A percentile compares a stretch with the other conserved stretches of the same genome.
Conservation (phyloP, 2,888 invertebrate species). For the Frankliniella fusca region DNA sequence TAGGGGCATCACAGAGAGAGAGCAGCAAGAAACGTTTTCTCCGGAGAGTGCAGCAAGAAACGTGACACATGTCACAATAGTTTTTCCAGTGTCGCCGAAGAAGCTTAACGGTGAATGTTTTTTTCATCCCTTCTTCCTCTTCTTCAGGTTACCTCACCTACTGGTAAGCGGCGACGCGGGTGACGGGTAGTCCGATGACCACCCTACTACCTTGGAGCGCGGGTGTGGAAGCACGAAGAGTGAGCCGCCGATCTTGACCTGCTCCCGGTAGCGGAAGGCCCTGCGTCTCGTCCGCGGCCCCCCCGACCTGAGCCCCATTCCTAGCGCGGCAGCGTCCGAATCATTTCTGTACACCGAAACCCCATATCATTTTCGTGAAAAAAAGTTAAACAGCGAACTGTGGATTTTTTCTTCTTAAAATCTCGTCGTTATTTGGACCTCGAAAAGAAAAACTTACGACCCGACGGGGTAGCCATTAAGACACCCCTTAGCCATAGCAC, state of each 20-base stretch:
- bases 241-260: conserved; percentile 22
- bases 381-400: conserved; percentile 4
- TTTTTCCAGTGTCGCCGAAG: too few species aligned
- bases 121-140: not conserved
- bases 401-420: not conserved
- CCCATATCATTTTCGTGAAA: not conserved
- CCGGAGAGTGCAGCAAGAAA: too few species aligned
- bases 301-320: not conserved
- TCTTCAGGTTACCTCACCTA: conserved; percentile 6
- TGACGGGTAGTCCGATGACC: not conserved
- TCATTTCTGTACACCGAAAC: not conserved
- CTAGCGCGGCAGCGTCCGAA: not conserved
- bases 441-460: not conserved
- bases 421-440: not conserved
- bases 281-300: conserved; percentile 20
- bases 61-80: too few species aligned
- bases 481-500: not conserved
- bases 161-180: not conserved
- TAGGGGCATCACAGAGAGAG: too few species aligned
- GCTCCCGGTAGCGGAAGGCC: conserved; percentile 1
- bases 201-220: not conserved
- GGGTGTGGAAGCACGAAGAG: not conserved
- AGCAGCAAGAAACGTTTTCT: too few species aligned
- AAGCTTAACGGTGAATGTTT: not conserved
- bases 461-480: not conserved